phyloP scores from a whole-genome alignment of 2,113 vertebrate genomes.

The Oceanodroma tethys region DNA sequence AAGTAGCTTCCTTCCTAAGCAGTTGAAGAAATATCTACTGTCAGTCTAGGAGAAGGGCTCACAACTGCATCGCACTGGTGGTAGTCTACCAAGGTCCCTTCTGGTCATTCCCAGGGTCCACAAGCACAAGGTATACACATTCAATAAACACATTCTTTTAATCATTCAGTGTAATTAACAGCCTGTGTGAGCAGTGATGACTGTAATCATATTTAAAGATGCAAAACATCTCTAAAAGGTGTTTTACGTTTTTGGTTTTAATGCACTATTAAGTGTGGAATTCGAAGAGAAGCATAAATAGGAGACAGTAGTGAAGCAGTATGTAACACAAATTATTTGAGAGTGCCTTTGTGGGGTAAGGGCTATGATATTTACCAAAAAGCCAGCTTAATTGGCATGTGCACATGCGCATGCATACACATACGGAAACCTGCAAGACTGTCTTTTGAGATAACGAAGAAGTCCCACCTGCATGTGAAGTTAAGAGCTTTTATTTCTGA shows the following conservation, averaged over 20 bases:
- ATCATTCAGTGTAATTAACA: neutral
- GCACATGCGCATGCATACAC: fast-evolving
- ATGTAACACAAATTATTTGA: neutral
- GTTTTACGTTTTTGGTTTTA: neutral
- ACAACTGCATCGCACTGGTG: no score
- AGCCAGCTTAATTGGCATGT: no score
- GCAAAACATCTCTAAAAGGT: neutral
- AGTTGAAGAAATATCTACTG: neutral
- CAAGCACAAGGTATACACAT: neutral
- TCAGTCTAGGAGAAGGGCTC: neutral
- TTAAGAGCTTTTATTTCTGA: neutral
- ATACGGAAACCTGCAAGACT: neutral
- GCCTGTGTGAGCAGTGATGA: no score
- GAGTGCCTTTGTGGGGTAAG: neutral
- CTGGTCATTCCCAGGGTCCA: neutral
- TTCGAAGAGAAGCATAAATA: neutral
- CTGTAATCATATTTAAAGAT: neutral
- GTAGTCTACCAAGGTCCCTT: no score
- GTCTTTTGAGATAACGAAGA: neutral
- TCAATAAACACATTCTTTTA: fast-evolving
- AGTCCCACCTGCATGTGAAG: neutral
- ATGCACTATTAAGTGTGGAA: neutral
- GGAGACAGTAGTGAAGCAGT: neutral
- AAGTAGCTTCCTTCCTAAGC: neutral
- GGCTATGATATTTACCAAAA: neutral